Base-by-base conservation (phyloP, 2,888 invertebrate genomes). In the Criorhina ranunculi region DNA sequence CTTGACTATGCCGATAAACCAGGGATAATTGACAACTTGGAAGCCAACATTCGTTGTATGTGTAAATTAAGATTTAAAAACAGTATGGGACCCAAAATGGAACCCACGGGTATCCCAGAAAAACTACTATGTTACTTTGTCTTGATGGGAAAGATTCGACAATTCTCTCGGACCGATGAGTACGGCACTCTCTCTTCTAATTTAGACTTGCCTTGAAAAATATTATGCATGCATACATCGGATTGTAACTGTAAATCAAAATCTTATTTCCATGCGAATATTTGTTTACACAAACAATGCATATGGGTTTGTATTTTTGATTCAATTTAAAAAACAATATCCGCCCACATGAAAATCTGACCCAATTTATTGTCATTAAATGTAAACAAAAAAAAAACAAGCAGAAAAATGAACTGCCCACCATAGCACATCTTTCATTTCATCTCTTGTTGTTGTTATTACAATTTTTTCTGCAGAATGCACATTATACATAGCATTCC, bases 381-480 rank as follows among this genome's bases (percentile, higher is more conserved):
- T 15, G 12, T 24, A 24, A 24, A 24, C 24, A 37, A 17, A 55
- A 35, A 11, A 17, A 17, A 11, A 3, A 24, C 24, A 24, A 1
- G 1, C 24, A 24, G 24, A 17, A 37, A n/a, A n/a, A n/a, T n/a
- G n/a, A n/a, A 53, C 15, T n/a, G 15, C 57, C 19, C 19, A 17
- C 37, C 9, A 2, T 4, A 6, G 12, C 15, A 24, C 6, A 46
- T 49, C 33, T 33, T 49, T 33, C 49, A 70, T 49, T 59, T 37
- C 24, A 51, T 37, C 37, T 55, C 1, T 3, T 5, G 24, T 24
- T 49, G 15, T 40, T 15, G 44, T 64, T 60, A 60, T 37, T 60
- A 60, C 24, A 31, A 7, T 11, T 64, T 57, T 64, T 64, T 37
- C 46, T 70, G 46, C 53, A 69, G 31, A 35, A 37, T 78, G 44